Evolutionary conservation across 2,797 vertebrate genomes (phyloP).

Genomic region (Enteromius treurensis): DNA sequence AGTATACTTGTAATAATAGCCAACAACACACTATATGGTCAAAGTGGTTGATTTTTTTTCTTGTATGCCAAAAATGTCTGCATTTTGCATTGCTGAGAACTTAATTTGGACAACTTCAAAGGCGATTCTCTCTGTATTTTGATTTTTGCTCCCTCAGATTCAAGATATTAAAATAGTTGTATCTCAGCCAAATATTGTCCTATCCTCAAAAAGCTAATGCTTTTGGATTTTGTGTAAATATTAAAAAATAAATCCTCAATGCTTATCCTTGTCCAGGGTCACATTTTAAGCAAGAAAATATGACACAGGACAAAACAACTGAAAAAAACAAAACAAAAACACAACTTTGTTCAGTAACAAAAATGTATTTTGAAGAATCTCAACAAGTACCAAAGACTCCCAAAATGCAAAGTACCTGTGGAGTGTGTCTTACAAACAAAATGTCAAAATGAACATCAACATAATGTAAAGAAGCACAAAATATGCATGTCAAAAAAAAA

Average conservation of each 20-base stretch:
- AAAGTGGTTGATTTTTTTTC: not conserved
- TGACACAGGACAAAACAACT: not conserved
- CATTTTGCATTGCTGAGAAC: no score
- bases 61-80: not conserved
- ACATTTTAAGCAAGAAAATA: not conserved
- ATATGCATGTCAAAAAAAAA: conserved; percentile 66
- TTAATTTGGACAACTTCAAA: not conserved
- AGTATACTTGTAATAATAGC: not conserved
- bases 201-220: not conserved
- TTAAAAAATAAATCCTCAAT: not conserved
- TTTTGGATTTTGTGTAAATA: not conserved
- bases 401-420: conserved; percentile 29
- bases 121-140: not conserved
- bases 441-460: conserved; percentile 61
- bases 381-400: conserved; percentile 61
- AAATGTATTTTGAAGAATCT: conserved; percentile 73
- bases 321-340: not conserved
- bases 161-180: not conserved
- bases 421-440: conserved; percentile 53
- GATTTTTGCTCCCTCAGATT: not conserved
- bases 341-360: conserved; percentile 53
- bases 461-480: conserved; percentile 42
- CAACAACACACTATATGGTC: not conserved
- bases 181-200: not conserved
- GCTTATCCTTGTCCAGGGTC: not conserved